A percentile compares a stretch with the other conserved stretches of the same genome.
phyloP scores from a whole-genome alignment of 2,888 invertebrate genomes.

The Hydriomena furcata region DNA sequence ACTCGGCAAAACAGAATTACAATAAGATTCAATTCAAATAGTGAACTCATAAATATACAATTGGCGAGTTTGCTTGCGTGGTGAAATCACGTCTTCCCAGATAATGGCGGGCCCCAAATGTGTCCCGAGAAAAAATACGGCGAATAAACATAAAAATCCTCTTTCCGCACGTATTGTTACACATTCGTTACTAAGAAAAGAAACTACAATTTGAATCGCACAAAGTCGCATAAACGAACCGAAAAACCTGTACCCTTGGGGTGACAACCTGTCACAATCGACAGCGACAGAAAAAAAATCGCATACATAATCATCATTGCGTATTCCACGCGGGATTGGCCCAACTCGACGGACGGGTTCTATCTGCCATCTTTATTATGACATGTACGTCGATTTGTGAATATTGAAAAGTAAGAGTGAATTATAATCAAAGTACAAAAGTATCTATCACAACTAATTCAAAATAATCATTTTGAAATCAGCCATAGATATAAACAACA shows the following conservation, averaged over 20 bases:
- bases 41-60: conserved; percentile 81
- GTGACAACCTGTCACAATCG: conserved; percentile 57
- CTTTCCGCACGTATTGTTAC: conserved; percentile 77
- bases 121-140: conserved; percentile 62
- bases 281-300: conserved; percentile 53
- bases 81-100: conserved; percentile 69
- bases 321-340: conserved; percentile 36
- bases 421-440: background rate
- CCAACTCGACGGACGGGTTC: conserved; percentile 6
- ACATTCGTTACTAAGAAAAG: conserved; percentile 71
- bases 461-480: no score
- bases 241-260: conserved; percentile 66
- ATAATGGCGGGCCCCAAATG: conserved; percentile 57
- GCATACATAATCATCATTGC: conserved; percentile 48
- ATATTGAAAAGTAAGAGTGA: conserved; percentile 5
- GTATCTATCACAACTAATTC: no score
- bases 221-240: conserved; percentile 77
- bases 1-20: conserved; percentile 35
- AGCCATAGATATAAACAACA: no score
- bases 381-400: conserved; percentile 10
- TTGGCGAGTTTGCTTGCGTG: conserved; percentile 70
- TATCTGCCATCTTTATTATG: conserved; percentile 22
- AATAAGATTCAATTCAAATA: conserved; percentile 54
- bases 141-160: conserved; percentile 54
- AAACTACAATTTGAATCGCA: conserved; percentile 76